phyloP scores from a whole-genome alignment of 2,888 invertebrate species.

The Oligia latruncula region DNA sequence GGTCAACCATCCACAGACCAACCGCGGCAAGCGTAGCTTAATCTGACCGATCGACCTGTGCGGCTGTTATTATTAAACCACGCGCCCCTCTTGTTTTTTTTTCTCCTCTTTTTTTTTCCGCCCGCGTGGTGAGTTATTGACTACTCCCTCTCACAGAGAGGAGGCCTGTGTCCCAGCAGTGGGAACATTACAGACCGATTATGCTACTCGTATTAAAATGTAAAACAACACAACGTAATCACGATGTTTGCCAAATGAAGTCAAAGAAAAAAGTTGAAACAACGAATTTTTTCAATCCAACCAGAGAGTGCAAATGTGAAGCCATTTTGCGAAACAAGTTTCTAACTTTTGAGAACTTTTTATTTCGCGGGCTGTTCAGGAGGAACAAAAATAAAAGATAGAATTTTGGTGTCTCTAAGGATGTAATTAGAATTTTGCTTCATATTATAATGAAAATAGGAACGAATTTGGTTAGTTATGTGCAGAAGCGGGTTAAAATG shows the following conservation, averaged over 20 bases:
- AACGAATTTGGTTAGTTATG: neutral
- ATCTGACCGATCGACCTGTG: too few species aligned
- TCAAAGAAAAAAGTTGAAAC: slow-evolving; percentile 36
- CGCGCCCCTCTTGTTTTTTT: too few species aligned
- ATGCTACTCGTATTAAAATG: slow-evolving; percentile 8
- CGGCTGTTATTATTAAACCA: too few species aligned
- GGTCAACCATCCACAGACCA: too few species aligned
- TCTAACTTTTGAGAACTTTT: slow-evolving; percentile 47
- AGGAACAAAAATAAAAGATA: slow-evolving; percentile 22
- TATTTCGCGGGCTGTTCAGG: slow-evolving; percentile 43
- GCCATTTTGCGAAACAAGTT: slow-evolving; percentile 57
- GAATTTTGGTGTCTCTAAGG: slow-evolving; percentile 11
- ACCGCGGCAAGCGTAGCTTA: too few species aligned
- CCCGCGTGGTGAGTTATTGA: neutral
- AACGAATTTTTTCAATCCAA: slow-evolving; percentile 50
- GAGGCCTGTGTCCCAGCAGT: neutral
- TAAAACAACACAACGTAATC: slow-evolving; percentile 31
- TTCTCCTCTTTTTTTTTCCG: neutral
- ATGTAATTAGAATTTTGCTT: slow-evolving; percentile 18
- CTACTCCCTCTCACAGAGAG: neutral
- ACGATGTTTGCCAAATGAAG: slow-evolving; percentile 37
- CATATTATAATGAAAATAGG: neutral
- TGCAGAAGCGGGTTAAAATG: neutral
- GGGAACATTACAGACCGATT: neutral
- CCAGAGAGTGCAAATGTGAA: slow-evolving; percentile 50